Evolutionary conservation across 2,797 vertebrate species (phyloP).

Genomic region (Thamnophis elegans): DNA sequence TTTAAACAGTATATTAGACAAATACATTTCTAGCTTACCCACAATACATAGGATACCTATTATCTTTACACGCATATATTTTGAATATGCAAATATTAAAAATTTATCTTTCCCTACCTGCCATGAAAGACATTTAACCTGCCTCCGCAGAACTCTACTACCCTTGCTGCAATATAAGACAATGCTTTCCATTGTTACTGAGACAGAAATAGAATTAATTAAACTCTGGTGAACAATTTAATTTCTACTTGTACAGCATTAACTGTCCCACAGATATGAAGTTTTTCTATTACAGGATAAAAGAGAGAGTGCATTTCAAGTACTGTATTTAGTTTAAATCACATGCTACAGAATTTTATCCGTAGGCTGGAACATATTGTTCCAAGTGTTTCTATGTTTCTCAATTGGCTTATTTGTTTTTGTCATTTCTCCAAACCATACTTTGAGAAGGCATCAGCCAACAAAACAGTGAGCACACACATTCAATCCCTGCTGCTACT

Average conservation of each 20-base stretch:
- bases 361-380: neutral
- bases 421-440: neutral
- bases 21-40: neutral
- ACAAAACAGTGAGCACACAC: neutral
- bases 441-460: neutral
- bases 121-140: neutral
- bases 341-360: neutral
- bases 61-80: neutral
- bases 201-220: constrained; percentile 1
- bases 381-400: neutral
- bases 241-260: neutral
- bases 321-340: neutral
- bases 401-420: neutral
- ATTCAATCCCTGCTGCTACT: neutral
- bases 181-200: neutral
- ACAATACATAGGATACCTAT: neutral
- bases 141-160: neutral
- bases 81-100: neutral
- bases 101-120: neutral
- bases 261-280: neutral
- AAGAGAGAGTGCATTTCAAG: neutral
- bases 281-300: neutral
- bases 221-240: neutral
- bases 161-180: neutral
- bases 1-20: neutral